phyloP scores from a whole-genome alignment of 2,888 invertebrate species.

The Macropis europaea region DNA sequence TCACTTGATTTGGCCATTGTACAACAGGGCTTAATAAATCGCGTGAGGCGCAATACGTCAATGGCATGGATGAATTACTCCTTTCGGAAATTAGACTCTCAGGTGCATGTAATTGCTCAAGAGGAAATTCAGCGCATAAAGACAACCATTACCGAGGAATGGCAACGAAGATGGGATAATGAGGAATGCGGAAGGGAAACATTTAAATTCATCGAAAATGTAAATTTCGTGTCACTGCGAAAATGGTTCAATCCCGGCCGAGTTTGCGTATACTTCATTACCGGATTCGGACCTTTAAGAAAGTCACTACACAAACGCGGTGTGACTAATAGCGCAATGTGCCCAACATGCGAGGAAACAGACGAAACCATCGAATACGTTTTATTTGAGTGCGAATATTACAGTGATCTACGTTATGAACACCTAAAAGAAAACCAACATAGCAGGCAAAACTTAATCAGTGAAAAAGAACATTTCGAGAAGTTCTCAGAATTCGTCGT shows the following conservation, averaged over 20 bases:
- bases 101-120: neutral
- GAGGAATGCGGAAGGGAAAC: neutral
- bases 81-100: neutral
- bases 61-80: neutral
- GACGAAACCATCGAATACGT: neutral
- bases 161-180: neutral
- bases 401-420: neutral
- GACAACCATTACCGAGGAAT: neutral
- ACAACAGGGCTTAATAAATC: neutral
- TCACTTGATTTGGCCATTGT: conserved; percentile 3
- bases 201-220: conserved; percentile 1
- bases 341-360: neutral
- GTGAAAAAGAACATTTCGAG: neutral
- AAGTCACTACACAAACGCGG: neutral
- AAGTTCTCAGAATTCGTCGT: neutral
- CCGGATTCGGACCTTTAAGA: neutral
- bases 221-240: neutral
- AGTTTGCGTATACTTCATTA: neutral
- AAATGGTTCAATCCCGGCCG: neutral
- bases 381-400: neutral
- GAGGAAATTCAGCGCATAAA: neutral
- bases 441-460: neutral
- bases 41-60: neutral
- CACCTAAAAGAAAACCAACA: neutral
- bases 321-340: neutral